These are phyloP conservation scores for Scomber scombrus DNA, from an alignment of 2,113 vertebrate species.

Conservation along the genomic window DNA sequence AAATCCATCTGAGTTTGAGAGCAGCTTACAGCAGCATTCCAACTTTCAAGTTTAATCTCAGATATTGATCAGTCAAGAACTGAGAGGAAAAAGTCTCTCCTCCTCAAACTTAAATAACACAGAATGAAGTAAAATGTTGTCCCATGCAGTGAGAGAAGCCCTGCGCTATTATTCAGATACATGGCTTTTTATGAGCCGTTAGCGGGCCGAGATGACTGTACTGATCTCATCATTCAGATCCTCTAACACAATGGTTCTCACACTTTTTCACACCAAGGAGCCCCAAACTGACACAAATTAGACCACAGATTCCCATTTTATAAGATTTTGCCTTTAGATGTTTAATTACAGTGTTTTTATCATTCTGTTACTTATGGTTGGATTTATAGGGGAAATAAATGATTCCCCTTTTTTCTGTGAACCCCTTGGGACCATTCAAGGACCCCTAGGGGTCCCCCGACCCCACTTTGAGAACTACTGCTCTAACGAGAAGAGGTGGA, in stretches of 20 bases:
- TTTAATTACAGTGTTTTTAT: too few relatives aligned
- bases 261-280: too few relatives aligned
- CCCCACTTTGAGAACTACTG: too few relatives aligned
- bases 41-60: conserved; percentile 20
- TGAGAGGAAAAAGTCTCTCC: background rate
- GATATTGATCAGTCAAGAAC: conserved; percentile 13
- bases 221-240: conserved; percentile 42
- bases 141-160: background rate
- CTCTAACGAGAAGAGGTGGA: conserved; percentile 35
- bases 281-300: too few relatives aligned
- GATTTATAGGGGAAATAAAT: too few relatives aligned
- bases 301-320: too few relatives aligned
- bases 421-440: too few relatives aligned
- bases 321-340: too few relatives aligned
- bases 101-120: background rate
- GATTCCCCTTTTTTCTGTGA: too few relatives aligned
- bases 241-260: background rate
- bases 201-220: conserved; percentile 15
- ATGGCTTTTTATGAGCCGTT: conserved; percentile 3
- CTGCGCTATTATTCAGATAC: conserved; percentile 22
- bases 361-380: too few relatives aligned
- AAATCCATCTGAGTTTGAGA: background rate
- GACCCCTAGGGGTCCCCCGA: too few relatives aligned
- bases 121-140: background rate
- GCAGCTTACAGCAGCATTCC: background rate